Conservation (phyloP, 2,888 invertebrate species). For the Oscheius sp. region DNA sequence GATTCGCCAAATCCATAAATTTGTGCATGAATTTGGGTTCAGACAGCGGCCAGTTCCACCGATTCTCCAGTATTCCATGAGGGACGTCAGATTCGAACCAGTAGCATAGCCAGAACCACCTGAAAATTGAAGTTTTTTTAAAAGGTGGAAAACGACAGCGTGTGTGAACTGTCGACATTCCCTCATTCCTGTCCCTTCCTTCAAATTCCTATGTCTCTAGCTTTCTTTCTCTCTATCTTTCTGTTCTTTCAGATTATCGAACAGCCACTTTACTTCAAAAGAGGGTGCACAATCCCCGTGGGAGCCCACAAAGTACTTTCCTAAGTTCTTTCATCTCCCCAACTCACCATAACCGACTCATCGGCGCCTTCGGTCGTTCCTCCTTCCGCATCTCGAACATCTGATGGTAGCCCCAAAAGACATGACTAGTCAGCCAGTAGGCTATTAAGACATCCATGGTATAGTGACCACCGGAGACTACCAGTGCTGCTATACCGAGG, state of each 20-base stretch:
- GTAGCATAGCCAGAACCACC: constrained; percentile 72
- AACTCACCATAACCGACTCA: constrained; percentile 66
- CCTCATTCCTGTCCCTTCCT: too few species aligned
- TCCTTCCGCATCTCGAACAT: constrained; percentile 75
- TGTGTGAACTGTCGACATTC: too few species aligned
- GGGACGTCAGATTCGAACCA: constrained; percentile 71
- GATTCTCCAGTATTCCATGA: constrained; percentile 63
- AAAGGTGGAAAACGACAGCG: too few species aligned
- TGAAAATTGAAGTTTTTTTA: constrained; percentile 30
- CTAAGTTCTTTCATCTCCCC: background rate
- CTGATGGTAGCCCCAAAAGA: constrained; percentile 87
- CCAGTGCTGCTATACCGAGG: constrained; percentile 70
- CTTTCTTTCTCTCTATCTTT: background rate
- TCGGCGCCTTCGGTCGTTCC: constrained; percentile 56
- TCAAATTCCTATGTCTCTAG: background rate
- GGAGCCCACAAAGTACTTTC: too few species aligned
- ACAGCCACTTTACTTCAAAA: too few species aligned
- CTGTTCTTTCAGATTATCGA: too few species aligned
- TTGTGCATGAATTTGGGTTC: constrained; percentile 49
- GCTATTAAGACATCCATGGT: constrained; percentile 73
- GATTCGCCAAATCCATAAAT: constrained; percentile 52
- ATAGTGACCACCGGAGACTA: constrained; percentile 73
- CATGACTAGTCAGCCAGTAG: constrained; percentile 70
- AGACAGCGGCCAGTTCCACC: constrained; percentile 68
- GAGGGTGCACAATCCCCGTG: too few species aligned